phyloP scores from a whole-genome alignment of 2,797 vertebrate genomes.

The Falco biarmicus region DNA sequence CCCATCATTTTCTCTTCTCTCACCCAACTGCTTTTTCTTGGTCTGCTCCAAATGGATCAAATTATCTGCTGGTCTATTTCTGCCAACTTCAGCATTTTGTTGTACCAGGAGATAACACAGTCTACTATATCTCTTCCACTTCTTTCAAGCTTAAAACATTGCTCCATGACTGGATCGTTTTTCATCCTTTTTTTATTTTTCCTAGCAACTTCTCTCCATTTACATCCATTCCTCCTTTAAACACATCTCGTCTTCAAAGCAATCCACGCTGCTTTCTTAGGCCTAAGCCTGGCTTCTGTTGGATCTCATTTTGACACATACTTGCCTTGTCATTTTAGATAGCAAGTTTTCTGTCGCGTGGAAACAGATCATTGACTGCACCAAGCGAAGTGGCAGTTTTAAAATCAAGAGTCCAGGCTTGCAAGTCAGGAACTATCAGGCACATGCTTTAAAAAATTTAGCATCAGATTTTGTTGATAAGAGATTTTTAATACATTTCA shows the following conservation, averaged over 20 bases:
- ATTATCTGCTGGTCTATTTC: constrained; percentile 19
- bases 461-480: not conserved
- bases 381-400: not conserved
- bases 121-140: not conserved
- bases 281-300: not conserved
- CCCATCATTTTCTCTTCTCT: not conserved
- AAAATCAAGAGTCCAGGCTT: not conserved
- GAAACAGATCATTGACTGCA: not conserved
- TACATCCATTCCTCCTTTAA: not conserved
- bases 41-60: not conserved
- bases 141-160: not conserved
- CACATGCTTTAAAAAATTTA: not conserved
- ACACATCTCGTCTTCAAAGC: not conserved
- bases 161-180: not conserved
- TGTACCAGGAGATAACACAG: not conserved
- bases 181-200: not conserved
- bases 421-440: not conserved
- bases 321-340: constrained; percentile 26
- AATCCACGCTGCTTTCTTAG: not conserved
- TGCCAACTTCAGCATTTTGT: constrained; percentile 2
- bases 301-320: not conserved
- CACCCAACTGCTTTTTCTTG: not conserved
- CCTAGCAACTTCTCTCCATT: not conserved
- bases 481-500: not conserved
- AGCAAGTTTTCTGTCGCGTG: not conserved